Base-by-base conservation (phyloP, 2,888 invertebrate species). In the Ormia ochracea region DNA sequence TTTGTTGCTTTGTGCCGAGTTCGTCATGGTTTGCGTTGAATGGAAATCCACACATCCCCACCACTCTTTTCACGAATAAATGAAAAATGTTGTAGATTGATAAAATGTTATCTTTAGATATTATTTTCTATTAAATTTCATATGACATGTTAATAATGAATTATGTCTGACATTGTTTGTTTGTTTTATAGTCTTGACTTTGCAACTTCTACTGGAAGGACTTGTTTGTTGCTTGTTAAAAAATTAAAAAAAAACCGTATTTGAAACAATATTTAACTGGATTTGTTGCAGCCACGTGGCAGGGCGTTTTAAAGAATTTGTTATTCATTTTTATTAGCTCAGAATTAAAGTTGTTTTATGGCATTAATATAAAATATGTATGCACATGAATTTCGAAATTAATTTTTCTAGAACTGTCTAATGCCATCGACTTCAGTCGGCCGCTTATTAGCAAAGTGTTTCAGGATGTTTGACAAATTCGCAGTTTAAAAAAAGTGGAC, bases 121-220 rank as follows among this genome's bases (percentile, higher is more conserved):
- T 31, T 45, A 56, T 70, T 69, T 70, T 70, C 56, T 63, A 70
- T 63, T 76, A 76, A 21, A 74, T 74, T 69, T 79, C 65, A 33
- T 80, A 76, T 87, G 87, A 87, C 87, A 88, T 84, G 85, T 85
- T 87, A 86, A 88, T 87, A 87, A 85, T 85, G 85, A 80, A 76
- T 76, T 61, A 80, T 68, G 59, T 52, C 68, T 72, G 66, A 63
- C 72, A 61, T 63, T 56, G 56, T 9, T 38, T 56, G 56, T 48
- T 74, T 63, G 48, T 65, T 76, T 50, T 63, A 68, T 54, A 52
- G 36, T 23, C 45, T 48, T 65, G 56, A 61, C 68, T 68, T 72
- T 56, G 23, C 50, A 61, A 68, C 50, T 52, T 65, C 4, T 23
- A 23, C 7, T 7, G 9, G 12, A 31, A 52, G 52, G 21, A 21